Evolutionary conservation across 23 tunicate species (phyloP).

Genomic region (Clavelina lepadiformis): DNA sequence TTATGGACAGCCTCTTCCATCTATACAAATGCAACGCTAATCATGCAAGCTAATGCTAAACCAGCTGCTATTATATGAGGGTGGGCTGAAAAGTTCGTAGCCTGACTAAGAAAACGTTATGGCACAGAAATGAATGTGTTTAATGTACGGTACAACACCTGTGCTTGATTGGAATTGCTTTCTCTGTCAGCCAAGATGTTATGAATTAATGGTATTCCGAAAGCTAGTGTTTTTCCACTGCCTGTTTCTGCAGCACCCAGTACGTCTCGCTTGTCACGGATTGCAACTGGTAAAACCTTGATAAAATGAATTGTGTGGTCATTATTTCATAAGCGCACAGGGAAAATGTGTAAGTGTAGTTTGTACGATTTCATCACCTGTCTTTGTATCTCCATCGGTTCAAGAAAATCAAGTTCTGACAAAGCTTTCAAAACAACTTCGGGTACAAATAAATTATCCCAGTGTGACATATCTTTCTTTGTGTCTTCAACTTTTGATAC

Average conservation of each 20-base stretch:
- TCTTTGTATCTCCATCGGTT: slow-evolving; percentile 78
- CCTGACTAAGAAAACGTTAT: too few species aligned
- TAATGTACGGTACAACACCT: too few species aligned
- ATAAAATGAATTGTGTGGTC: not conserved
- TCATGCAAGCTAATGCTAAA: too few species aligned
- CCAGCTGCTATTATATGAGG: too few species aligned
- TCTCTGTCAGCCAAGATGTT: slow-evolving; percentile 69
- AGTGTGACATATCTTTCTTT: slow-evolving; percentile 41
- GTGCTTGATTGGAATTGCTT: slow-evolving; percentile 13
- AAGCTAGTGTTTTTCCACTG: slow-evolving; percentile 94
- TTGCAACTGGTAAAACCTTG: slow-evolving; percentile 69
- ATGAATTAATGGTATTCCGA: slow-evolving; percentile 82
- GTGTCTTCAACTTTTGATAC: too few species aligned
- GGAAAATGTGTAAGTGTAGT: too few species aligned
- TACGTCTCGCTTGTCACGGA: slow-evolving; percentile 57
- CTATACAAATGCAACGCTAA: too few species aligned
- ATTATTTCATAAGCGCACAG: not conserved
- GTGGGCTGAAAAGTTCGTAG: too few species aligned
- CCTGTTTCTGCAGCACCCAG: slow-evolving; percentile 96
- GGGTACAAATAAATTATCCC: slow-evolving; percentile 65
- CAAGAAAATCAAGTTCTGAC: slow-evolving; percentile 41
- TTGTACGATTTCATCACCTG: slow-evolving; percentile 32
- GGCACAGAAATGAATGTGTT: too few species aligned
- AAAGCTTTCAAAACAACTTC: slow-evolving; percentile 41
- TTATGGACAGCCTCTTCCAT: not conserved